Percentiles rank a stretch among this genome's conserved stretches.
These are phyloP conservation scores for Petaurus breviceps DNA, from an alignment of 2,113 vertebrate species.

Conservation along the genomic window DNA sequence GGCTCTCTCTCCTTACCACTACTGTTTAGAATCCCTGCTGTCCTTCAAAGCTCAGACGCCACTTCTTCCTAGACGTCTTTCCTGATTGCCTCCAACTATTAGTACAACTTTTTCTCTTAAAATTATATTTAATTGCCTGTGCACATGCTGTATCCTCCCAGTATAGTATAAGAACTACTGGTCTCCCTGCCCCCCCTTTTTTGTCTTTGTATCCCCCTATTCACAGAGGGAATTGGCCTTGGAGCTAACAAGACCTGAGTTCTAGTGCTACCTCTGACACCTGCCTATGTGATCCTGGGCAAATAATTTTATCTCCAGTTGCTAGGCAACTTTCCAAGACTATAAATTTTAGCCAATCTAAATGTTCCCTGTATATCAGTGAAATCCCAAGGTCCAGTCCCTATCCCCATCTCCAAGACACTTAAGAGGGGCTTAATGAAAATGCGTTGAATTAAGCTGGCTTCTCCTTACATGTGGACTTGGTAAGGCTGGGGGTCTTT, in stretches of 20 bases:
- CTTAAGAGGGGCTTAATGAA: neutral
- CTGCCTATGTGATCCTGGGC: neutral
- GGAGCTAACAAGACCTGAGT: neutral
- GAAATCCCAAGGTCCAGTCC: neutral
- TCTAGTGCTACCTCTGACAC: neutral
- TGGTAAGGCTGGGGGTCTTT: neutral
- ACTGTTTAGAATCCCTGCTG: neutral
- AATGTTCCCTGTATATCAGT: neutral
- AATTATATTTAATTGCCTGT: neutral
- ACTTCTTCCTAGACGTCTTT: neutral
- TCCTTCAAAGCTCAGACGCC: neutral
- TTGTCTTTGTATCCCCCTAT: constrained; percentile 4
- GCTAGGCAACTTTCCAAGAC: neutral
- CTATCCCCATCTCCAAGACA: neutral
- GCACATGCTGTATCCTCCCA: neutral
- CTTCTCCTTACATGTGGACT: neutral
- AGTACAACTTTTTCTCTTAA: neutral
- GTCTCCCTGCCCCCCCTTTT: neutral
- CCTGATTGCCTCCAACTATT: neutral
- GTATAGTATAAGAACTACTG: neutral
- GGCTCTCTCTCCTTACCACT: neutral
- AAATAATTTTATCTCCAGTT: neutral
- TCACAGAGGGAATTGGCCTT: neutral
- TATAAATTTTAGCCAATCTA: neutral
- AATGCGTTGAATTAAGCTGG: neutral